Conservation (phyloP, 1,140 invertebrate genomes). For the Acarapis woodi region DNA sequence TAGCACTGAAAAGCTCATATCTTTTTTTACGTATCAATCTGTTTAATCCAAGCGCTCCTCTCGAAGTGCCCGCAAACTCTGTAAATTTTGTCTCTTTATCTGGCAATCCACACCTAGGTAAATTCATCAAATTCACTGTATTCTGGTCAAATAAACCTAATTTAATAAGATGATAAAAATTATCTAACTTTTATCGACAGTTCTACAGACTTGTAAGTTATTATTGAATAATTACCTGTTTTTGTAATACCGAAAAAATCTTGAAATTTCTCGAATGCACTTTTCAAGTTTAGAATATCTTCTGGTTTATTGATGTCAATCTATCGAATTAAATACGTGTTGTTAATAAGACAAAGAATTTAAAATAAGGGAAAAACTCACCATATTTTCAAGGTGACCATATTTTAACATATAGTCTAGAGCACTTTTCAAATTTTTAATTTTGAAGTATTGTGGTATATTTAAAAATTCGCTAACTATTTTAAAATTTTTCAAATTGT, state of each 20-base stretch:
- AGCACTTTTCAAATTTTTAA: too few species aligned
- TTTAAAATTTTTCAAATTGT: too few species aligned
- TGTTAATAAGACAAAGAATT: too few species aligned
- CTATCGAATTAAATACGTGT: too few species aligned
- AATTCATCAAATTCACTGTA: conserved; percentile 38
- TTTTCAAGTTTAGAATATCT: too few species aligned
- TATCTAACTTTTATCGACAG: background rate
- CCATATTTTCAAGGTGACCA: too few species aligned
- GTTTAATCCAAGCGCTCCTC: background rate
- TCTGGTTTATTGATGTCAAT: too few species aligned
- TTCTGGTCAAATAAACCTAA: conserved; percentile 38
- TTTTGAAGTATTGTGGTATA: too few species aligned
- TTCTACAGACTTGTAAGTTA: background rate
- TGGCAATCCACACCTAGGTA: conserved; percentile 15
- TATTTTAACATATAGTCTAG: too few species aligned
- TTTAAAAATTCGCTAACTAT: too few species aligned
- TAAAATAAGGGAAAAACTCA: too few species aligned
- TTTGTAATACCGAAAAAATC: background rate
- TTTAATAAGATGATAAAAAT: background rate
- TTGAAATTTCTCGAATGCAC: too few species aligned
- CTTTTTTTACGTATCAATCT: conserved; percentile 8
- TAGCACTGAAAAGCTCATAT: conserved; percentile 24
- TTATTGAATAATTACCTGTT: background rate
- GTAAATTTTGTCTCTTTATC: conserved; percentile 12
- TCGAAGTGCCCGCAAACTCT: background rate